Evolutionary conservation across 2,797 vertebrate species (phyloP), one percentile per base, ranked within the genome.

Genomic region (Xenops minutus): DNA sequence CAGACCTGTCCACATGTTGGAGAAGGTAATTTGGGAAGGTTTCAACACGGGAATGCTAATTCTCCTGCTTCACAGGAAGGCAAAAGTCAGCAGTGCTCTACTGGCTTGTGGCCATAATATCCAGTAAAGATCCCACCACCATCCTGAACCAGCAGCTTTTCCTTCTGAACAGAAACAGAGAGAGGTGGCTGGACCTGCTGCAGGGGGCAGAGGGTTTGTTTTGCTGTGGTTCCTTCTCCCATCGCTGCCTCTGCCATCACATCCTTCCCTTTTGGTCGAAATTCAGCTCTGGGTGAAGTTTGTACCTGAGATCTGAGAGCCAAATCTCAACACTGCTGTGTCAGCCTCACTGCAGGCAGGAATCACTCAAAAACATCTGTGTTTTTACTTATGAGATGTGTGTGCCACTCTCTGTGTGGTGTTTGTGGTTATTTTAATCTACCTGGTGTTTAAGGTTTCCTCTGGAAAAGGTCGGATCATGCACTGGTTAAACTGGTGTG

Each of bases 21-120:
- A 71, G 76, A 48, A 54, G 48, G 74, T 34, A 73, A 44, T 78
- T 41, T 69, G 83, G 83, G 88, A 82, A 79, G 80, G 7, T 81
- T 91, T 73, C 71, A 27, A 1, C 16, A 8, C 0, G 3, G 27
- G 44, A 29, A n/a, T 68, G 72, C 37, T 51, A 36, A 29, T 3
- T 76, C 8, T 44, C 22, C 29, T 19, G 41, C 58, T 56, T 17
- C 30, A 11, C 24, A 19, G 62, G 54, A 72, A 85, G 79, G 73
- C 51, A 52, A 51, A 58, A 71, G 14, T 21, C 52, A 75, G 79
- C 56, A 68, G 30, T 3, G 41, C 39, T 85, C 52, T 30, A 16
- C 29, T 22, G 43, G 44, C 66, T 61, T 2, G 27, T 13, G 73
- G 43, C 30, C 39, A 16, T 22, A 30, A 58, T 2, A 30, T 2